Evolutionary conservation across 2,797 vertebrate genomes (phyloP).

Genomic region (Rachycentron canadum): DNA sequence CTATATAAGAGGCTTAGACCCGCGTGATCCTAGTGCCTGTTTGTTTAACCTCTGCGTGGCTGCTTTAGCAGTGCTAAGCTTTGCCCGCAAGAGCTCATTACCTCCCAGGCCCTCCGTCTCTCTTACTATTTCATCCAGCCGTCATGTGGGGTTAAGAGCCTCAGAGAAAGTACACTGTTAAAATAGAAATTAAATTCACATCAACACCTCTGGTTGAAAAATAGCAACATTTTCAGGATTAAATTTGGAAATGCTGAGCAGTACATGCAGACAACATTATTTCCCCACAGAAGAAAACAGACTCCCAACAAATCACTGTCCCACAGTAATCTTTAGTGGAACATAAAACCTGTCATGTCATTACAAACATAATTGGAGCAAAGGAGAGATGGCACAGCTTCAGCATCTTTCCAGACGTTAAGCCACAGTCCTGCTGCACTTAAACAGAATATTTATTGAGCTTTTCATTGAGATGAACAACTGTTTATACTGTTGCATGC

Average conservation of each 20-base stretch:
- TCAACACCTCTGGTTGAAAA: conserved; percentile 17
- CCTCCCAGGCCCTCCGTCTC: conserved; percentile 38
- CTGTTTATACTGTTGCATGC: conserved; percentile 71
- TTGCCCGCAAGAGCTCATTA: conserved; percentile 74
- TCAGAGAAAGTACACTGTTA: not conserved
- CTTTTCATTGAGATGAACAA: conserved; percentile 67
- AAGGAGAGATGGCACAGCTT: conserved; percentile 52
- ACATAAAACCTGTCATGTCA: conserved; percentile 60
- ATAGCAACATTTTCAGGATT: conserved; percentile 10
- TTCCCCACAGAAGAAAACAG: conserved; percentile 25
- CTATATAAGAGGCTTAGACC: conserved; percentile 80
- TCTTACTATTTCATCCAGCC: conserved; percentile 34
- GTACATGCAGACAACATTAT: conserved; percentile 3
- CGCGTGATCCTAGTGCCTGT: conserved; percentile 78
- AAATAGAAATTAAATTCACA: conserved; percentile 1
- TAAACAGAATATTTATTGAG: conserved; percentile 71
- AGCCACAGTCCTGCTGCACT: conserved; percentile 34
- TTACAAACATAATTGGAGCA: conserved; percentile 42
- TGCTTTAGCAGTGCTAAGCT: conserved; percentile 69
- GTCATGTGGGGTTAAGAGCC: conserved; percentile 10
- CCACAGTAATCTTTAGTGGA: conserved; percentile 33
- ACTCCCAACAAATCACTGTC: conserved; percentile 25
- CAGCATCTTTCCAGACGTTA: conserved; percentile 59
- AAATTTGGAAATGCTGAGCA: conserved; percentile 38
- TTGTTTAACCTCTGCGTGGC: conserved; percentile 81